Conservation (phyloP, 2,888 invertebrate species). For the Nymphalis c-album region DNA sequence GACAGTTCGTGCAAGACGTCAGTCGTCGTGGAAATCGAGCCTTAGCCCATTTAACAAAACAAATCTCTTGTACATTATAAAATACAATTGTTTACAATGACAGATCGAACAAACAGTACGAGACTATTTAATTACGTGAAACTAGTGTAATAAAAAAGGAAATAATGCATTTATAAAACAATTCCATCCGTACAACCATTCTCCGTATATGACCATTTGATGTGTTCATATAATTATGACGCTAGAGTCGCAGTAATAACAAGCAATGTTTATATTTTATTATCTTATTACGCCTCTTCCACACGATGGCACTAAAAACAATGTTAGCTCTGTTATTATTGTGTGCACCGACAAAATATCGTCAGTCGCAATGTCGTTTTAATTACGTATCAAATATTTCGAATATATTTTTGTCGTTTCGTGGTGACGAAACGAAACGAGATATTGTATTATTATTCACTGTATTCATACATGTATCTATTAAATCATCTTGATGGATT, state of each 20-base stretch:
- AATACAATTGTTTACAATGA: background rate
- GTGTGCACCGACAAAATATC: background rate
- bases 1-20: background rate
- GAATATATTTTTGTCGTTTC: background rate
- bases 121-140: background rate
- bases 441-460: too few relatives aligned
- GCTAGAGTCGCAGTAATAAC: background rate
- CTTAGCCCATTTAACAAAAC: too few relatives aligned
- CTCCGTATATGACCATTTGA: constrained; percentile 1
- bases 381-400: constrained; percentile 6
- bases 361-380: constrained; percentile 4
- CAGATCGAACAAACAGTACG: too few relatives aligned
- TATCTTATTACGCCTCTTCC: constrained; percentile 5
- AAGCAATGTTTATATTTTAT: constrained; percentile 3
- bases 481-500: too few relatives aligned
- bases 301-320: constrained; percentile 3
- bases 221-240: constrained; percentile 17
- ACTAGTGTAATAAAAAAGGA: background rate
- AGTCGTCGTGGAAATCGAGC: too few relatives aligned
- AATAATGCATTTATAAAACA: constrained; percentile 15
- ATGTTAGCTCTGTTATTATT: constrained; percentile 1
- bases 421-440: too few relatives aligned
- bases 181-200: constrained; percentile 13
- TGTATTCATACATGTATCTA: too few relatives aligned
- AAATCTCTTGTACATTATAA: too few relatives aligned